Percentiles rank a stretch among this genome's conserved stretches.
These are phyloP conservation scores for Sula dactylatra DNA, from an alignment of 2,113 vertebrate species.

Conservation along the genomic window DNA sequence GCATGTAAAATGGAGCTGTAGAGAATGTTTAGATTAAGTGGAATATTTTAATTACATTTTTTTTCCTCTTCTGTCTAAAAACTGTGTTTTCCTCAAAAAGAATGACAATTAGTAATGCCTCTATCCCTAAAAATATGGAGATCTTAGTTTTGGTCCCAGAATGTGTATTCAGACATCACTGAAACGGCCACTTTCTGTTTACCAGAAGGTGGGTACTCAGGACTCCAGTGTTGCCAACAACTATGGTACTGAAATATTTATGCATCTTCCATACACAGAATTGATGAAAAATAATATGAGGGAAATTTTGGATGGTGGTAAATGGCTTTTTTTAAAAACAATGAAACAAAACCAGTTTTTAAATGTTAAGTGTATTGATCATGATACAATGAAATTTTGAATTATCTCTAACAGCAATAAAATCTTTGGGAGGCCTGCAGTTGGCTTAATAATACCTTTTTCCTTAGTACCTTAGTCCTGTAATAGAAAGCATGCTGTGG, in stretches of 20 bases:
- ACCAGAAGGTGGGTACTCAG: background rate
- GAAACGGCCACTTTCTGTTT: background rate
- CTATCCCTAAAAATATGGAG: background rate
- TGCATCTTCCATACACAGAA: background rate
- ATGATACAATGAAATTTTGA: background rate
- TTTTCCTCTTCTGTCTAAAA: background rate
- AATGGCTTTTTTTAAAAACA: background rate
- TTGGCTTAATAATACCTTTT: background rate
- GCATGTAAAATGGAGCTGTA: background rate
- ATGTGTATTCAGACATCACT: background rate
- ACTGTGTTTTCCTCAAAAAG: background rate
- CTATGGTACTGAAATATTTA: background rate
- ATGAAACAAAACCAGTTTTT: background rate
- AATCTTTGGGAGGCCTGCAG: background rate
- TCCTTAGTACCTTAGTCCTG: background rate
- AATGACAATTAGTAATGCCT: background rate
- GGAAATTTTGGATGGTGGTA: background rate
- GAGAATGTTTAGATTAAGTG: background rate
- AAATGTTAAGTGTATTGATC: background rate
- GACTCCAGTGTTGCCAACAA: background rate
- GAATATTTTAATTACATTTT: background rate
- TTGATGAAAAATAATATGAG: background rate
- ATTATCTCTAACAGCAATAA: background rate
- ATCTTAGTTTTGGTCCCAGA: background rate
- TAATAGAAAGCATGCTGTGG: background rate